Evolutionary conservation across 2,113 vertebrate genomes (phyloP).

Genomic region (Salvelinus sp.): DNA sequence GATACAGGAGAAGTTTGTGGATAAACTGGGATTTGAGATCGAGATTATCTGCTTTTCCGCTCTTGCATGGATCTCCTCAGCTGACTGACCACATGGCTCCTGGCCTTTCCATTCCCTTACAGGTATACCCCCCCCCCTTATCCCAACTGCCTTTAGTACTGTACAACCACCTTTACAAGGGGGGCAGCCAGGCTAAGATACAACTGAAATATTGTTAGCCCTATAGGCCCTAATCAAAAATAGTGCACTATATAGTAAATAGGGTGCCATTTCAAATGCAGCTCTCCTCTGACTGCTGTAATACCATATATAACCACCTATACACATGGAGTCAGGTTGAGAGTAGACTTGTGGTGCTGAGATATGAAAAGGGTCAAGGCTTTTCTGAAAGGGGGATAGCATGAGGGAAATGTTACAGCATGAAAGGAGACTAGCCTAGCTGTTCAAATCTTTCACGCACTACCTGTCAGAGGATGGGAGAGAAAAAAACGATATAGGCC

Average conservation of each 20-base stretch:
- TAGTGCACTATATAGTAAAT: too few species aligned
- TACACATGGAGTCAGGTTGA: neutral
- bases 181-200: neutral
- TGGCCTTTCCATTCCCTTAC: constrained; percentile 12
- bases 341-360: constrained; percentile 4
- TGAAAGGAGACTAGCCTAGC: neutral
- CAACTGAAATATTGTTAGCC: too few species aligned
- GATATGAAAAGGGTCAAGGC: neutral
- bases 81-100: neutral
- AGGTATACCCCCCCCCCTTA: neutral
- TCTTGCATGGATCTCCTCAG: neutral
- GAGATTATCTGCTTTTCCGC: constrained; percentile 15
- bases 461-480: constrained; percentile 11
- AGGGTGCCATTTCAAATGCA: neutral
- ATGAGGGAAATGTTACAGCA: constrained; percentile 25
- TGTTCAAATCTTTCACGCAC: neutral
- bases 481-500: neutral
- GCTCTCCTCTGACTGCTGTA: constrained; percentile 5
- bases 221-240: too few species aligned
- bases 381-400: neutral
- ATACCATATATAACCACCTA: neutral
- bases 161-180: neutral
- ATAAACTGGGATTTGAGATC: constrained; percentile 34
- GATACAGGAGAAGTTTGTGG: constrained; percentile 32
- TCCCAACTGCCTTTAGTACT: constrained; percentile 9